Conservation (phyloP, 2,113 vertebrate genomes). For the Rutilus rutilus region DNA sequence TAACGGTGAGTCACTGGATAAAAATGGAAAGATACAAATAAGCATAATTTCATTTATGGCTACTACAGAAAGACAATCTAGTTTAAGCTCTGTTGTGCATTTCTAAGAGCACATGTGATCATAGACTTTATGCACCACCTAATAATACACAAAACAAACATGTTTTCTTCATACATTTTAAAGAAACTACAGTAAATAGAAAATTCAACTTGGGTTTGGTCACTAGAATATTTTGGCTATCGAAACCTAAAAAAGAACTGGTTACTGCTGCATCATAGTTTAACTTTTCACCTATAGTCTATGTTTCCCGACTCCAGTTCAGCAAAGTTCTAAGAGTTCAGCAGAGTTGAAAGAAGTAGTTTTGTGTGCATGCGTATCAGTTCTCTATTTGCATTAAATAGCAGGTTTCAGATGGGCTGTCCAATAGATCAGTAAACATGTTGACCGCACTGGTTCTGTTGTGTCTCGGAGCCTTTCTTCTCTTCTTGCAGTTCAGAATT, state of each 20-base stretch:
- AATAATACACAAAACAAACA: not conserved
- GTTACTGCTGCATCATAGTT: not conserved
- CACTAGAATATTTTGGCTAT: not conserved
- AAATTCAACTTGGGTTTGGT: not conserved
- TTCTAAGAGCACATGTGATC: not conserved
- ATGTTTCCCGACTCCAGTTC: not conserved
- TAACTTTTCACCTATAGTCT: not conserved
- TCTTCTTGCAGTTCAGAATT: slow-evolving; percentile 20
- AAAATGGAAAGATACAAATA: not conserved
- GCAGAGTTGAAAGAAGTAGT: not conserved
- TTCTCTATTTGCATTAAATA: not conserved
- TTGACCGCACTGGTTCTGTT: slow-evolving; percentile 10
- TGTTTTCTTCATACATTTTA: not conserved
- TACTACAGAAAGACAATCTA: not conserved
- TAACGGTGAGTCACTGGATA: not conserved
- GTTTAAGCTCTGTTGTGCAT: not conserved
- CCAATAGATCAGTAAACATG: slow-evolving; percentile 20
- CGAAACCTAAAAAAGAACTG: not conserved
- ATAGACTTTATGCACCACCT: not conserved
- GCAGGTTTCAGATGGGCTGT: not conserved
- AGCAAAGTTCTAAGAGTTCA: not conserved
- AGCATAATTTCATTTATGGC: not conserved
- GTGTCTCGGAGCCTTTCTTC: slow-evolving; percentile 25
- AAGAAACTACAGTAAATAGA: not conserved
- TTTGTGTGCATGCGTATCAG: slow-evolving; percentile 29